phyloP scores from a whole-genome alignment of 2,888 invertebrate genomes.

The Torymus texanus region DNA sequence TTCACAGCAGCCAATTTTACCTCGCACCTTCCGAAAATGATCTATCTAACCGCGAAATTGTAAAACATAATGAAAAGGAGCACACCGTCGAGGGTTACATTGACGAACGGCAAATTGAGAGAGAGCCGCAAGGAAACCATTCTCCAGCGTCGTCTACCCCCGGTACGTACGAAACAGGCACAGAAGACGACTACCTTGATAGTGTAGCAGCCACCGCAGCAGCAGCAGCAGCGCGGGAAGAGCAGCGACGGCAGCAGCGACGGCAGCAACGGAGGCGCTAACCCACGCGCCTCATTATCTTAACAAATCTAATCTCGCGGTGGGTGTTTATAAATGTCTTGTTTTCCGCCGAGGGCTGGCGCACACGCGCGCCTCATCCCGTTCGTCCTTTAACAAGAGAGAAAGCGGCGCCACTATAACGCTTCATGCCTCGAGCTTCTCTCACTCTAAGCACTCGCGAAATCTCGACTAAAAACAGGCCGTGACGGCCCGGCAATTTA shows the following conservation, averaged over 20 bases:
- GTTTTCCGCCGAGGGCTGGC: slow-evolving; percentile 68
- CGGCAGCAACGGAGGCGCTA: slow-evolving; percentile 63
- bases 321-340: slow-evolving; percentile 75
- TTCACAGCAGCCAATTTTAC: no score
- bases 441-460: slow-evolving; percentile 21
- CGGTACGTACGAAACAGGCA: no score
- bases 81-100: neutral
- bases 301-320: slow-evolving; percentile 75
- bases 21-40: no score
- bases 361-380: slow-evolving; percentile 56
- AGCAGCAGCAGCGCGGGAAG: slow-evolving; percentile 1
- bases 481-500: slow-evolving; percentile 35
- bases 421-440: slow-evolving; percentile 1
- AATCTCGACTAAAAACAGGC: slow-evolving; percentile 50
- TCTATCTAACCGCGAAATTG: neutral
- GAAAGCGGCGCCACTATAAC: slow-evolving; percentile 29
- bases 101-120: slow-evolving; percentile 36
- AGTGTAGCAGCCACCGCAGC: neutral
- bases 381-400: slow-evolving; percentile 36
- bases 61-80: neutral
- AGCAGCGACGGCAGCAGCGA: slow-evolving; percentile 13
- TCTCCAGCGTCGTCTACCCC: no score
- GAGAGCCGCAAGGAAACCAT: no score
- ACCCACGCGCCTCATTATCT: slow-evolving; percentile 72
- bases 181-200: no score